Percentiles rank a stretch among this genome's conserved stretches.
These are phyloP conservation scores for Hydropotes inermis DNA, from an alignment of 2,113 vertebrate species.

Conservation along the genomic window DNA sequence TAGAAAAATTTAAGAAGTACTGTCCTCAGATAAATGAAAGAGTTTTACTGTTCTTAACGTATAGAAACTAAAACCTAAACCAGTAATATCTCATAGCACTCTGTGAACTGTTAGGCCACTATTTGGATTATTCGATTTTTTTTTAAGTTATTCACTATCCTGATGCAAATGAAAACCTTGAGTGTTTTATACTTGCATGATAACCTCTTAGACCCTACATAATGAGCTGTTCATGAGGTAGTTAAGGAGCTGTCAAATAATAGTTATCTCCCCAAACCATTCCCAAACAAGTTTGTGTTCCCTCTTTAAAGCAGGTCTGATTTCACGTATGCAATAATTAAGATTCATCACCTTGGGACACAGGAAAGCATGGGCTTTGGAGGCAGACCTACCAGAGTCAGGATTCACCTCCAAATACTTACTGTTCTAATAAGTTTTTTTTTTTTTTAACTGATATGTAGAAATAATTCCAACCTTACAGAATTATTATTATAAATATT, in stretches of 20 bases:
- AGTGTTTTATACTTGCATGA: neutral
- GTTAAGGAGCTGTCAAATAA: neutral
- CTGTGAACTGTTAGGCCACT: neutral
- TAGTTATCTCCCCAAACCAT: neutral
- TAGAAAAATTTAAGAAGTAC: neutral
- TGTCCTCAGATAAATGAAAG: neutral
- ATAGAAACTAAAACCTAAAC: neutral
- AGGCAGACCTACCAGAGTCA: neutral
- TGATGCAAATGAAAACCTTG: neutral
- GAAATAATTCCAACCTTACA: neutral
- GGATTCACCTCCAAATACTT: neutral
- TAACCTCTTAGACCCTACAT: neutral
- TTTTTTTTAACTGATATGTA: neutral
- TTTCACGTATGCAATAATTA: neutral
- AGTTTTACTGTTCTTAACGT: neutral
- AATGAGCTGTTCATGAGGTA: neutral
- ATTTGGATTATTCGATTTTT: neutral
- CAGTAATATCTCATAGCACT: neutral
- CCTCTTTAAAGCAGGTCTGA: neutral
- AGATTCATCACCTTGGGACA: neutral
- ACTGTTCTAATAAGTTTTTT: neutral
- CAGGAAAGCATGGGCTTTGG: neutral
- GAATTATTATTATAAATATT: neutral
- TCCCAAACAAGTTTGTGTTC: neutral
- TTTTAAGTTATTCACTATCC: neutral